Conservation (phyloP, 2,113 vertebrate species). For the Eptesicus fuscus region DNA sequence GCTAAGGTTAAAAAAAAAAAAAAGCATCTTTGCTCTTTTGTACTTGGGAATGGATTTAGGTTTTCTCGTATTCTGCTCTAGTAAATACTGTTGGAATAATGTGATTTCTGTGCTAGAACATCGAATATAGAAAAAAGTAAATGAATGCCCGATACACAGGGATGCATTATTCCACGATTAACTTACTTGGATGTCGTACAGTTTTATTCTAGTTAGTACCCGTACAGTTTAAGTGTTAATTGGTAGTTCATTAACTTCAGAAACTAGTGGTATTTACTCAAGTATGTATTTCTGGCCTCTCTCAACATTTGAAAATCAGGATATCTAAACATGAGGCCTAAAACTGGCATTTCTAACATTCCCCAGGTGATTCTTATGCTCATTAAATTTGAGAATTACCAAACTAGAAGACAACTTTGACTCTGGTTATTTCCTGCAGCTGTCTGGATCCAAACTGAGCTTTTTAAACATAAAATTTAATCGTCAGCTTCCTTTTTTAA, state of each 20-base stretch:
- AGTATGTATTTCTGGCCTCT: not conserved
- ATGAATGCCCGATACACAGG: not conserved
- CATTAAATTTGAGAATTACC: not conserved
- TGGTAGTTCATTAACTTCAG: not conserved
- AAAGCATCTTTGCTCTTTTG: not conserved
- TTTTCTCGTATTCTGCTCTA: not conserved
- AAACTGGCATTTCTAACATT: not conserved
- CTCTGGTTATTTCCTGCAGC: not conserved
- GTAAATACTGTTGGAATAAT: not conserved
- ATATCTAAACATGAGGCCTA: not conserved
- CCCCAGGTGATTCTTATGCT: not conserved
- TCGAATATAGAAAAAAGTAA: not conserved
- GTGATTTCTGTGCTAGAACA: not conserved
- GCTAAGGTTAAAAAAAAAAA: not conserved
- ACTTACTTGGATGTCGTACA: not conserved
- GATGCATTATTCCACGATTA: not conserved
- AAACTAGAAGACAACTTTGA: not conserved
- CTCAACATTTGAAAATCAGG: not conserved
- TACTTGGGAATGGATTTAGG: not conserved
- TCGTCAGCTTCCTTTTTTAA: not conserved
- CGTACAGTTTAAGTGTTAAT: not conserved
- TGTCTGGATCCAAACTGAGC: not conserved
- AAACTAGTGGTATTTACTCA: not conserved
- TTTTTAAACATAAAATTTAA: not conserved
- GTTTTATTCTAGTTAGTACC: not conserved